Percentiles rank a stretch among this genome's conserved stretches.
phyloP scores from a whole-genome alignment of 2,113 vertebrate genomes.

The Hipposideros armiger region DNA sequence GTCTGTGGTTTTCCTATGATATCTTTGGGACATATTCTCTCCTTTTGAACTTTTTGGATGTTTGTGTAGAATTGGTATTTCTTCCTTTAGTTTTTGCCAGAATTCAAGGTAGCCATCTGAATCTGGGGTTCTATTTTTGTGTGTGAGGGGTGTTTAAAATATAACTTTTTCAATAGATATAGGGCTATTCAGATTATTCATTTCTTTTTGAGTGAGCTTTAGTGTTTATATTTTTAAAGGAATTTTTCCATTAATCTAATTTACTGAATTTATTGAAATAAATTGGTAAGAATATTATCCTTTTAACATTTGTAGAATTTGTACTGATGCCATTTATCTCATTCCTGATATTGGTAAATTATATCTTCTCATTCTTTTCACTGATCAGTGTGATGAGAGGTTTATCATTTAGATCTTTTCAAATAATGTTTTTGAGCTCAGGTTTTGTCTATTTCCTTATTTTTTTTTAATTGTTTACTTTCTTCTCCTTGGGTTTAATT shows the following conservation, averaged over 20 bases:
- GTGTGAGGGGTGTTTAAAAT: not conserved
- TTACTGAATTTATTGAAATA: not conserved
- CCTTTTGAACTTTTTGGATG: not conserved
- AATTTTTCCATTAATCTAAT: not conserved
- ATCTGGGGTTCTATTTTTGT: not conserved
- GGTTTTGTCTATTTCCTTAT: not conserved
- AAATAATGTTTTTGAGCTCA: not conserved
- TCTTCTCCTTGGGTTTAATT: not conserved
- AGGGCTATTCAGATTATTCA: not conserved
- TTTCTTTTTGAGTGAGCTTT: not conserved
- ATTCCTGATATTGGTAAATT: not conserved
- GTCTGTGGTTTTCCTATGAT: not conserved
- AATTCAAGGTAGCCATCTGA: not conserved
- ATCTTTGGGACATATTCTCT: not conserved
- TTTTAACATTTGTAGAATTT: not conserved
- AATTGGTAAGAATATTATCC: not conserved
- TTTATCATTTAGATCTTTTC: constrained; percentile 10
- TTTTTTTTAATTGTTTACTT: not conserved
- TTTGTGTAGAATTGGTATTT: not conserved
- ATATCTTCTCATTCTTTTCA: not conserved
- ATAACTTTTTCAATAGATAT: not conserved
- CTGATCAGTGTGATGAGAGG: not conserved
- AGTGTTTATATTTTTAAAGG: not conserved
- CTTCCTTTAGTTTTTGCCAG: not conserved
- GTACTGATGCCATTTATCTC: not conserved